A percentile compares a stretch with the other conserved stretches of the same genome.
These are phyloP conservation scores for Pogona vitticeps DNA, from an alignment of 2,113 vertebrate genomes.

Conservation along the genomic window DNA sequence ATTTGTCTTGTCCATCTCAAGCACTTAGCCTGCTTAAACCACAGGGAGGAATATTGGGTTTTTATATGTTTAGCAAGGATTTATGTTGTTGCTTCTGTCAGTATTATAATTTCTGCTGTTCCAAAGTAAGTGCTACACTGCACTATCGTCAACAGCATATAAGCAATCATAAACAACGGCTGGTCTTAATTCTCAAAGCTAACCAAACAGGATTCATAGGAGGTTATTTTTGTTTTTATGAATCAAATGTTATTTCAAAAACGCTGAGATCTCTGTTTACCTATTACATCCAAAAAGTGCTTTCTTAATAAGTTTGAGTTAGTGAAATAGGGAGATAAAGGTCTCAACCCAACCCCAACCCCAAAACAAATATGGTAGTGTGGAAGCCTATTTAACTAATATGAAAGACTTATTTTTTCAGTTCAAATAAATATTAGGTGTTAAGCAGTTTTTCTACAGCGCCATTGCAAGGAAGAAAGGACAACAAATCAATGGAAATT, in stretches of 20 bases:
- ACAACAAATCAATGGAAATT: too few relatives aligned
- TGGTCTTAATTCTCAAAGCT: constrained; percentile 62
- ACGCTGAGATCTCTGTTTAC: not conserved
- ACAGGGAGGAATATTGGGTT: constrained; percentile 49
- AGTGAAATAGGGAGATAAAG: too few relatives aligned
- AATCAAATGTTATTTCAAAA: constrained; percentile 69
- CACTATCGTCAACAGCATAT: constrained; percentile 62
- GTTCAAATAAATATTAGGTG: too few relatives aligned
- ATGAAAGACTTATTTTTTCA: too few relatives aligned
- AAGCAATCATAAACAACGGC: constrained; percentile 64
- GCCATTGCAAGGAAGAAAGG: too few relatives aligned
- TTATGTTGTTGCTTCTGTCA: constrained; percentile 63
- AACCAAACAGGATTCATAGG: constrained; percentile 62
- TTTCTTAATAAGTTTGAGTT: not conserved
- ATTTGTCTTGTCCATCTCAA: constrained; percentile 47
- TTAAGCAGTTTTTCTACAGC: too few relatives aligned
- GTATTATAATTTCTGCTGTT: constrained; percentile 62
- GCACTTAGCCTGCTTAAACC: constrained; percentile 28
- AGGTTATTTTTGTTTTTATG: constrained; percentile 73
- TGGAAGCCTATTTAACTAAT: too few relatives aligned
- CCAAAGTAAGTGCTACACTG: constrained; percentile 55
- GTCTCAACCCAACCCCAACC: not conserved
- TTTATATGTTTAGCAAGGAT: constrained; percentile 50
- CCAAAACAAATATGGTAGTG: too few relatives aligned
- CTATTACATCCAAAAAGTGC: not conserved